Conservation (phyloP, 53 echinoderm and acorn worm genomes). For the Zoroaster sp. region DNA sequence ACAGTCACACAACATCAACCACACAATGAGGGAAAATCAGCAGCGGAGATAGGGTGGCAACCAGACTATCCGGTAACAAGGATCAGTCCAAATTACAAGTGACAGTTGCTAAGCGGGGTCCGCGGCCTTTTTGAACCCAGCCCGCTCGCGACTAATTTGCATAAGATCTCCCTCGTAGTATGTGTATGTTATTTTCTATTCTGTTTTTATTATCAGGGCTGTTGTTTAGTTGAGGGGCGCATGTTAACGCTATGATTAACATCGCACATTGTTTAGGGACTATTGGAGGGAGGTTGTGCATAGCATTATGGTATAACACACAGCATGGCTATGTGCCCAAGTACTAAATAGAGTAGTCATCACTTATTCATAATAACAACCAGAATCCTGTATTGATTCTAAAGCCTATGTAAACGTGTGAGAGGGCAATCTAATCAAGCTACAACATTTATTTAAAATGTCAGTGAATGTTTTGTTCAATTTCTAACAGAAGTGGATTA, state of each 20-base stretch:
- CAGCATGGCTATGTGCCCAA: neutral
- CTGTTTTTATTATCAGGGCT: neutral
- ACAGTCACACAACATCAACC: neutral
- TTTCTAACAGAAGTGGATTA: neutral
- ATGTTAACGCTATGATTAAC: conserved; percentile 34
- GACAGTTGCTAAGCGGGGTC: conserved; percentile 54
- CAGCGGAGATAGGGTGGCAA: conserved; percentile 7
- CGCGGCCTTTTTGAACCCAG: conserved; percentile 39
- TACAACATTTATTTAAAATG: too few relatives aligned
- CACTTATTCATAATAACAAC: neutral
- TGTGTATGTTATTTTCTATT: conserved; percentile 22
- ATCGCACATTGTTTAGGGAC: conserved; percentile 17
- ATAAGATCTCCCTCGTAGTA: conserved; percentile 23
- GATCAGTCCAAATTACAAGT: conserved; percentile 38
- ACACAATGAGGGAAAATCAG: neutral
- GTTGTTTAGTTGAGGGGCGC: neutral
- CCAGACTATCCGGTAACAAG: conserved; percentile 43
- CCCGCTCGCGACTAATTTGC: conserved; percentile 45
- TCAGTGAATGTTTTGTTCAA: neutral
- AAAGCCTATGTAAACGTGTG: too few relatives aligned
- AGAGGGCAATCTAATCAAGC: too few relatives aligned
- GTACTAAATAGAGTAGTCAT: neutral
- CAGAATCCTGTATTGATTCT: too few relatives aligned
- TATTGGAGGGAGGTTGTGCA: neutral
- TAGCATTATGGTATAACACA: neutral